Base-by-base conservation (phyloP, 2,113 vertebrate genomes). In the Cephalopholis sonnerati region DNA sequence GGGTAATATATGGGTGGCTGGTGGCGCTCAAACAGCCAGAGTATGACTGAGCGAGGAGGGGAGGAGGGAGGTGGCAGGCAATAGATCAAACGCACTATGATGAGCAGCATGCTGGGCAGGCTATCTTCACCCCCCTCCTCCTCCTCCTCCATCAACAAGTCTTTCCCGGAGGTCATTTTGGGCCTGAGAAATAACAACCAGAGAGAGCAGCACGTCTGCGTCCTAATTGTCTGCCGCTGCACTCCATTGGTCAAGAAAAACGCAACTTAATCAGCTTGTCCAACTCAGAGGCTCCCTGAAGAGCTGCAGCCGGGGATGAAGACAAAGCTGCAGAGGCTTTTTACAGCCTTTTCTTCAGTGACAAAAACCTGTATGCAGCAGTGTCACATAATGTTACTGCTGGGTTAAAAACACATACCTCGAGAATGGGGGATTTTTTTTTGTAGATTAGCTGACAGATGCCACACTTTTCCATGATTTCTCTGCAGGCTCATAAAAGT, bases 1-100 rank as follows among this genome's bases (percentile, higher is more conserved):
- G 74, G 79, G 63, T 90, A 91, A 93, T 91, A 79, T 88, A 92
- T 87, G 81, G 69, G 79, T 66, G 87, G 44, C 83, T 86, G 48
- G 74, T 76, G 84, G 72, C 41, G 18, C 50, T 77, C 66, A 29
- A 72, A 78, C 70, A 62, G 78, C 29, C 66, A 63, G 41, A 36
- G 74, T 82, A 66, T 79, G 81, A 81, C 59, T 62, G 70, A 79
- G 85, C 0, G 39, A 6, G 48, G 53, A 5, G 7, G 55, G 57
- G n/a, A 46, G 48, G 25, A 12, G n/a, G 70, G 76, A 16, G 36
- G 53, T 48, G 74, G 77, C 55, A 78, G 81, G 89, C 67, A 58
- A 77, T 86, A 88, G 85, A 91, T 91, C 85, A 89, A 91, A 89
- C 79, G 24, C n/a, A 8, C 20, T 11, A 10, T 69, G 87, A 89